phyloP scores from a whole-genome alignment of 1,140 invertebrate species.

The Bombus waltoni region DNA sequence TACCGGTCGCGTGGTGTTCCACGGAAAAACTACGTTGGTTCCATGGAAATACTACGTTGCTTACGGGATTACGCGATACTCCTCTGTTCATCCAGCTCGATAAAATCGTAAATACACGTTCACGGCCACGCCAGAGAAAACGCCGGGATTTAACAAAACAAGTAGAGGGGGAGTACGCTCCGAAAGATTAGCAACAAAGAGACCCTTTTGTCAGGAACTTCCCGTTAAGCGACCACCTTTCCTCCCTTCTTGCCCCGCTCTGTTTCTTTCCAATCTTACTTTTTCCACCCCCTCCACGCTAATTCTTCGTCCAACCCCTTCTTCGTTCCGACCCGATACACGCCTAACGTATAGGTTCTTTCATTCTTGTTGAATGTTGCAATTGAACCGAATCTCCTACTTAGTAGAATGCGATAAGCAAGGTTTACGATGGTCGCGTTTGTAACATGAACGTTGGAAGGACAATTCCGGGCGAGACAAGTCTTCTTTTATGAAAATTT shows the following conservation, averaged over 20 bases:
- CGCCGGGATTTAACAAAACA: not conserved
- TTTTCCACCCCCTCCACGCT: not conserved
- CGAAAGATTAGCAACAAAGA: constrained; percentile 37
- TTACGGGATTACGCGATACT: constrained; percentile 26
- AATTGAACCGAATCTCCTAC: not conserved
- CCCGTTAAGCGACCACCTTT: constrained; percentile 7
- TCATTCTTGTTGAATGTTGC: not conserved
- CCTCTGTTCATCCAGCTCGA: not conserved
- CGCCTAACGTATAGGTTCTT: not conserved
- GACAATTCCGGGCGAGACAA: not conserved
- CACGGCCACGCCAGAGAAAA: not conserved
- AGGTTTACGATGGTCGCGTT: not conserved
- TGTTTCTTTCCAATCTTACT: not conserved
- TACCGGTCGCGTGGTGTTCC: not conserved
- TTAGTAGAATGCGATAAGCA: not conserved
- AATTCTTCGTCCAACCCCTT: not conserved
- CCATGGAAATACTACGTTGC: constrained; percentile 16
- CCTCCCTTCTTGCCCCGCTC: not conserved
- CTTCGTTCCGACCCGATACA: not conserved
- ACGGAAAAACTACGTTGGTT: not conserved
- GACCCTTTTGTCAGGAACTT: constrained; percentile 24
- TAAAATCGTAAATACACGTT: constrained; percentile 33
- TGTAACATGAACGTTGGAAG: not conserved
- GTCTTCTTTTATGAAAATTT: too few species aligned
- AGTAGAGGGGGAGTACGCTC: not conserved